Evolutionary conservation across 2,113 vertebrate genomes (phyloP).

Genomic region (Apaloderma vittatum): DNA sequence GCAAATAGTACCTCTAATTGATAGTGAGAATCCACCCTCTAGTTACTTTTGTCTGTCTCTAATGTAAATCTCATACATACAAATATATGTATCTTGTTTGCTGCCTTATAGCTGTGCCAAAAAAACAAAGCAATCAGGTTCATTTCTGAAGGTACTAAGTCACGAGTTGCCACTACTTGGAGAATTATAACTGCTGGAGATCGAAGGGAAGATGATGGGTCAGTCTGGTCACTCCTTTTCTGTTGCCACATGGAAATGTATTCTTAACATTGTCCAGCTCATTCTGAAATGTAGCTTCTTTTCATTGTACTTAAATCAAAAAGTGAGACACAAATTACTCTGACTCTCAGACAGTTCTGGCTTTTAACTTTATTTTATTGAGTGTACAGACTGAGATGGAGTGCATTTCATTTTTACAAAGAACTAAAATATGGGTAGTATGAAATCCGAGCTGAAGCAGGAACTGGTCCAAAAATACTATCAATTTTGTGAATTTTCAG

Average conservation of each 20-base stretch:
- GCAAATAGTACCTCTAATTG: neutral
- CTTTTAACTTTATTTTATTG: constrained; percentile 16
- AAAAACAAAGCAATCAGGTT: neutral
- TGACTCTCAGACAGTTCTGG: neutral
- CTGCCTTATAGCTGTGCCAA: neutral
- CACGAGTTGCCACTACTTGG: neutral
- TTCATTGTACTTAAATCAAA: neutral
- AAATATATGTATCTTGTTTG: neutral
- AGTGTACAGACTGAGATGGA: neutral
- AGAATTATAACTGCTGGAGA: neutral
- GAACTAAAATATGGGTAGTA: neutral
- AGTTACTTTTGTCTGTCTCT: neutral
- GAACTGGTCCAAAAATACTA: neutral
- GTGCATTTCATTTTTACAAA: constrained; percentile 18
- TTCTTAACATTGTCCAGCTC: neutral
- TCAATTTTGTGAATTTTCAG: neutral
- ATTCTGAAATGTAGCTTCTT: constrained; percentile 7
- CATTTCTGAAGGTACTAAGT: neutral
- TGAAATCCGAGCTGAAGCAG: neutral
- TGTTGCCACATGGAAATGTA: neutral
- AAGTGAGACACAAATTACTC: neutral
- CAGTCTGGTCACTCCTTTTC: neutral
- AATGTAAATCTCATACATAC: neutral
- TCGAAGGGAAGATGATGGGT: neutral
- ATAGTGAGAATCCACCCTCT: neutral